These are phyloP conservation scores for Ptilonorhynchus violaceus DNA, from an alignment of 2,113 vertebrate species.

Conservation along the genomic window DNA sequence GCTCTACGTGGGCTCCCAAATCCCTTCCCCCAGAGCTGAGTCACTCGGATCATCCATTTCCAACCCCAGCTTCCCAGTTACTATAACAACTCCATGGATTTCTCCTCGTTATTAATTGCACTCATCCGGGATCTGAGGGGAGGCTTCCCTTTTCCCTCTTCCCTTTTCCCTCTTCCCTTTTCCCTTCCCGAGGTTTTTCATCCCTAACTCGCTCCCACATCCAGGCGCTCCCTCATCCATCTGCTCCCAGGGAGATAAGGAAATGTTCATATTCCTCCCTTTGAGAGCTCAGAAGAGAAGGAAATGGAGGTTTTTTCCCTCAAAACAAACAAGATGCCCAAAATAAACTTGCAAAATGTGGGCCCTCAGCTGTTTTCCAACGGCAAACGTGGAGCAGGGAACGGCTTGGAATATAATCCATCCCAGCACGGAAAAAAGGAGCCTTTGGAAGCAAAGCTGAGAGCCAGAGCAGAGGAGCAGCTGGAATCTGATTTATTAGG, in stretches of 20 bases:
- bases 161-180: not conserved
- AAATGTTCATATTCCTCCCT: not conserved
- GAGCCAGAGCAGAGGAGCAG: not conserved
- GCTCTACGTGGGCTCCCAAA: not conserved
- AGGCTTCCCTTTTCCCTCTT: not conserved
- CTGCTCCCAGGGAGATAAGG: not conserved
- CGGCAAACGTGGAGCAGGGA: not conserved
- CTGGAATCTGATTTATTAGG: not conserved
- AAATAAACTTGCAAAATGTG: not conserved
- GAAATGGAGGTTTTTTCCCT: not conserved
- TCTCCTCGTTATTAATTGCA: conserved; percentile 49
- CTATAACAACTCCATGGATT: conserved; percentile 69
- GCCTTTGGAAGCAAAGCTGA: not conserved
- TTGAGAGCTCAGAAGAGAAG: not conserved
- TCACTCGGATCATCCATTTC: conserved; percentile 13
- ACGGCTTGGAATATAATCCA: not conserved
- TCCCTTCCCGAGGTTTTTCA: not conserved
- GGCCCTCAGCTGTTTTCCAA: not conserved
- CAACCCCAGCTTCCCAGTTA: conserved; percentile 46
- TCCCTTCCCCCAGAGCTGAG: conserved; percentile 48
- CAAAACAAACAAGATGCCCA: not conserved
- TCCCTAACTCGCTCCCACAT: not conserved
- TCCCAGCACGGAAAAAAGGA: not conserved
- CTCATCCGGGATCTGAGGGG: not conserved
- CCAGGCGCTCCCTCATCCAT: not conserved